Conservation (phyloP, 1,140 invertebrate species). For the Augochlora pura region DNA sequence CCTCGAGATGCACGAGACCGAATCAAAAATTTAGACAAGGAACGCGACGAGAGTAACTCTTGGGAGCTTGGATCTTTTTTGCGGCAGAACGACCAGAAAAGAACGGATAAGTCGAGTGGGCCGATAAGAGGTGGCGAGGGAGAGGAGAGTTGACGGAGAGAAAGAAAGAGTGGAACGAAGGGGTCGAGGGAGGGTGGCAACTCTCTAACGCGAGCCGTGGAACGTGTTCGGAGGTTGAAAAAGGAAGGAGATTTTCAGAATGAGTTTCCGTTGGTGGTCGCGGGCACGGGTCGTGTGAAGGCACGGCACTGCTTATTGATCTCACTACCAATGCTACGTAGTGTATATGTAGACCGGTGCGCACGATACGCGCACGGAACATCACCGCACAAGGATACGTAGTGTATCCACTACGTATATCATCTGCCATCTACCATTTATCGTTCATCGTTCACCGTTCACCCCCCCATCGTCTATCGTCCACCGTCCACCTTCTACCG, state of each 20-base stretch:
- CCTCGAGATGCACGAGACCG: neutral
- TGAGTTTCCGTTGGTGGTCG: conserved; percentile 43
- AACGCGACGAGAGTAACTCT: conserved; percentile 15
- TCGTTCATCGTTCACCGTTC: neutral
- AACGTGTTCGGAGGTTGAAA: conserved; percentile 15
- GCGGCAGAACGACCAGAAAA: neutral
- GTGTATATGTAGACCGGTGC: conserved; percentile 68
- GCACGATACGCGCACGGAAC: conserved; percentile 62
- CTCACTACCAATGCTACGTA: conserved; percentile 71
- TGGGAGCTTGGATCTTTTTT: neutral
- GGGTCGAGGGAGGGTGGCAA: too few species aligned
- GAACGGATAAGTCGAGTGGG: neutral
- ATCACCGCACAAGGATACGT: conserved; percentile 56
- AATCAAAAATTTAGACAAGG: conserved; percentile 18
- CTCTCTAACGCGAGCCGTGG: too few species aligned
- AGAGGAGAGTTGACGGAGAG: too few species aligned
- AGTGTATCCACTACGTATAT: conserved; percentile 46
- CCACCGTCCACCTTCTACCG: neutral
- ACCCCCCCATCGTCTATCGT: neutral
- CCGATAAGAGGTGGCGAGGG: too few species aligned
- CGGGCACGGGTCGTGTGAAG: conserved; percentile 63
- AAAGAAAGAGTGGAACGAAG: too few species aligned
- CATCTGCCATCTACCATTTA: conserved; percentile 3
- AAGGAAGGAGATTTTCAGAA: conserved; percentile 28
- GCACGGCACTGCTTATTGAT: conserved; percentile 75